Evolutionary conservation across 1,140 invertebrate genomes (phyloP).

Genomic region (Pectinophora gossypiella): DNA sequence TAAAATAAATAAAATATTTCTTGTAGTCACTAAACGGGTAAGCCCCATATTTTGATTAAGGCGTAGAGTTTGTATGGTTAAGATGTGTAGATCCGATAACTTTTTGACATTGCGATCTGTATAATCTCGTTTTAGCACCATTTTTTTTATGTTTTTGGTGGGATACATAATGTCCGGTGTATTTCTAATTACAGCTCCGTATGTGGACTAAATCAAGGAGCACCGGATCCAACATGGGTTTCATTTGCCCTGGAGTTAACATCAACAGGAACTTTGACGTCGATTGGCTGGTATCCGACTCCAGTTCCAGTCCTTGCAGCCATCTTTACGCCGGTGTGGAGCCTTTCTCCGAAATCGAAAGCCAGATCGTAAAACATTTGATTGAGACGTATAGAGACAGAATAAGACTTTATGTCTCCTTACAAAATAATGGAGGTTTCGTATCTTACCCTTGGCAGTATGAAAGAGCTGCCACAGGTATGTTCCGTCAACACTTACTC

Average conservation of each 20-base stretch:
- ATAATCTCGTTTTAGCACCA: too few species aligned
- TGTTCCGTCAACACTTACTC: conserved; percentile 47
- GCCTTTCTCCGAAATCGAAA: conserved; percentile 48
- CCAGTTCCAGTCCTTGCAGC: conserved; percentile 54
- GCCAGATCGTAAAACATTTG: conserved; percentile 26
- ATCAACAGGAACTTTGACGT: conserved; percentile 55
- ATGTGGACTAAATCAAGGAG: conserved; percentile 48
- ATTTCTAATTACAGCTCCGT: conserved; percentile 37
- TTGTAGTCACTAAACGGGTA: too few species aligned
- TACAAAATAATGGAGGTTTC: conserved; percentile 50
- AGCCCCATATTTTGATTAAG: too few species aligned
- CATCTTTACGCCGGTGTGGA: conserved; percentile 39
- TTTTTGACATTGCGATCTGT: too few species aligned
- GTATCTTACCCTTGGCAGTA: conserved; percentile 56
- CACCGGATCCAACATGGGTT: conserved; percentile 32
- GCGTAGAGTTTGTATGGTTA: too few species aligned
- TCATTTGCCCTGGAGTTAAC: conserved; percentile 54
- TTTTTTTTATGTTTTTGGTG: too few species aligned
- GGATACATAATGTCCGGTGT: too few species aligned
- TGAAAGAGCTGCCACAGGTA: conserved; percentile 51
- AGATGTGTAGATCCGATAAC: too few species aligned
- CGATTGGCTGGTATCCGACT: conserved; percentile 41
- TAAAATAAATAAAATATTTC: too few species aligned
- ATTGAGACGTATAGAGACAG: conserved; percentile 27
- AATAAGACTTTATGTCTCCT: conserved; percentile 39